Evolutionary conservation across 2,113 vertebrate genomes (phyloP).

Genomic region (Megaptera novaeangliae): DNA sequence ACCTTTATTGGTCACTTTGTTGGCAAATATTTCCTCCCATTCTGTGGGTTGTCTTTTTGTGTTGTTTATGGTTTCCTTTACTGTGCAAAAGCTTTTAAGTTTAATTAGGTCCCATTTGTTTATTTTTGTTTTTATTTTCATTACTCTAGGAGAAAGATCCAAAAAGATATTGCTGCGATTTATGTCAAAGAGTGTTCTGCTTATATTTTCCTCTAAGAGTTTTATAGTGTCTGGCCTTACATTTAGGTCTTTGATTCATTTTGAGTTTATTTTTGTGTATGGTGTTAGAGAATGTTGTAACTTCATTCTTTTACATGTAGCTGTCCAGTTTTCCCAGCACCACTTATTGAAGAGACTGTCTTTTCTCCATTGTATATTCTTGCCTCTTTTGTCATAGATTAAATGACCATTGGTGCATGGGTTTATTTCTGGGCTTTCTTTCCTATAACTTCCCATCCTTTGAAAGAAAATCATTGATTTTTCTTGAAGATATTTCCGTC

Average conservation of each 20-base stretch:
- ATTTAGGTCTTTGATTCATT: neutral
- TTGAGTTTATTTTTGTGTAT: neutral
- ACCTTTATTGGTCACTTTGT: neutral
- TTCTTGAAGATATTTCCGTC: neutral
- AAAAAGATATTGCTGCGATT: neutral
- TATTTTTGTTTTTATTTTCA: neutral
- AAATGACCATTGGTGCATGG: neutral
- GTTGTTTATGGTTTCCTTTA: neutral
- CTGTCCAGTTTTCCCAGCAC: neutral
- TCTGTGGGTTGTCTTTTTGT: neutral
- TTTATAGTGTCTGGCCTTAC: neutral
- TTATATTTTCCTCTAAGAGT: neutral
- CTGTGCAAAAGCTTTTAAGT: neutral
- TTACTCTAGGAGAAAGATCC: neutral
- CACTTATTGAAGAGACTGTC: neutral
- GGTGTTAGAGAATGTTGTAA: neutral
- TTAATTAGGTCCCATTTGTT: neutral
- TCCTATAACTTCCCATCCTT: neutral
- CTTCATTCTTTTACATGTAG: neutral
- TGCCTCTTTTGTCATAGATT: neutral
- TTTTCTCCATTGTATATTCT: neutral
- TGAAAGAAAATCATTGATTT: neutral
- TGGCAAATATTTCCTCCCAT: neutral
- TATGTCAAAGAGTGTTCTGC: neutral
- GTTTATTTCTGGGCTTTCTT: neutral